Base-by-base conservation (phyloP, 2,797 vertebrate species). In the Cetoscarus ocellatus region DNA sequence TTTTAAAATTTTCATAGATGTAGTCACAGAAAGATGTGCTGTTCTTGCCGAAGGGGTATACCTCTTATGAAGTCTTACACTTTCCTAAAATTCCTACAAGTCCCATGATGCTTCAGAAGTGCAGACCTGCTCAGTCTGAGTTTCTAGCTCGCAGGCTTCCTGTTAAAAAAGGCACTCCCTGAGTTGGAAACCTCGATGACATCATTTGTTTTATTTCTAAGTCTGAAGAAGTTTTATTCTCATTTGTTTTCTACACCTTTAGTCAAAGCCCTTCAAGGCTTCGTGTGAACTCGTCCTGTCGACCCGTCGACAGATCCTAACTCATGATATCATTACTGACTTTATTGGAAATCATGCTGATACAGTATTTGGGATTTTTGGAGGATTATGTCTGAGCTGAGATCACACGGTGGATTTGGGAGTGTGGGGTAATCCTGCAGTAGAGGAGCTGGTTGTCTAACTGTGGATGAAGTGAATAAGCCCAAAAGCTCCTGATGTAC, bases 391-490 rank as follows among this genome's bases (percentile, higher is more conserved):
- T 7, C 57, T 45, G 49, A 68, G 61, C 69, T 3, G 57, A 15
- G 54, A 89, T 83, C 67, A 64, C 73, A 79, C 10, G 10, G 64
- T 66, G 72, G 82, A 85, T 85, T 86, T 73, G 35, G 47, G n/a
- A 72, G 58, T 17, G n/a, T 72, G 44, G 62, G 58, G 60, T 66
- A 73, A 51, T 51, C 50, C 50, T 51, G 11, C 50, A 61, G 77
- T 19, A 12, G 40, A 57, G 70, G 35, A 60, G 71, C 71, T 59
- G 45, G 75, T 58, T 40, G 68, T 77, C 77, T 44, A 63, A 75
- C 69, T 72, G 71, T 67, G 71, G 77, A 83, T 84, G 65, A 86
- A 69, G 61, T 44, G 18, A 87, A 76, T 82, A 75, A 90, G 68
- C 80, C 72, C 57, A 44, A 79, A 83, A 85, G 69, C 75, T 79